Conservation (phyloP, 2,888 invertebrate genomes). For the Chymomyza procnemis region DNA sequence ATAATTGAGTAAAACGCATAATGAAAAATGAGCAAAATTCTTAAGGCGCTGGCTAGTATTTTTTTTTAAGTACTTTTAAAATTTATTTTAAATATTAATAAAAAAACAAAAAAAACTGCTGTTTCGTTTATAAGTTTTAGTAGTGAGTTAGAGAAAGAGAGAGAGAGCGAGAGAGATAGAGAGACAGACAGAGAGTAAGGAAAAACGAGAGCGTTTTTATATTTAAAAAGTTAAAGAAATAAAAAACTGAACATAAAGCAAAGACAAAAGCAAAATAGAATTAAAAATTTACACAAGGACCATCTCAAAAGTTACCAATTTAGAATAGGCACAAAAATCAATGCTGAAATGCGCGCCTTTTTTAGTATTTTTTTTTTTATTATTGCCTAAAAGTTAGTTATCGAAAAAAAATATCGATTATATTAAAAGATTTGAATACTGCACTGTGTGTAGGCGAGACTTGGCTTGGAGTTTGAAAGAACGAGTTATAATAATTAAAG, state of each 20-base stretch:
- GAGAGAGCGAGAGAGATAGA: slow-evolving; percentile 31
- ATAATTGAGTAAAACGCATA: slow-evolving; percentile 15
- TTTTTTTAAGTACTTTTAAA: no score
- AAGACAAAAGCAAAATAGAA: slow-evolving; percentile 29
- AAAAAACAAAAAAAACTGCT: background rate
- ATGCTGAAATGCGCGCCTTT: background rate
- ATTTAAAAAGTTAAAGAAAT: slow-evolving; percentile 14
- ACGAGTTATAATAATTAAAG: background rate
- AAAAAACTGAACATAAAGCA: slow-evolving; percentile 11
- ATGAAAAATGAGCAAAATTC: slow-evolving; percentile 14
- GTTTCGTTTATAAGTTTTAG: background rate
- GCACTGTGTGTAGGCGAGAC: background rate
- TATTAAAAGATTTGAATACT: background rate
- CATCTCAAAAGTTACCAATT: slow-evolving; percentile 95
- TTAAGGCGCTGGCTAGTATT: slow-evolving; percentile 1
- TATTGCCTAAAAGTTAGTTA: slow-evolving; percentile 4
- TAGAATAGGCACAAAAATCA: slow-evolving; percentile 59
- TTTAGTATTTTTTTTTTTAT: background rate
- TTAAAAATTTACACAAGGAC: slow-evolving; percentile 84
- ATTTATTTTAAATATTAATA: background rate
- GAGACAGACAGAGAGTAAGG: slow-evolving; percentile 5
- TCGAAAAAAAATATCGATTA: background rate
- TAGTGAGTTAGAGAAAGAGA: background rate
- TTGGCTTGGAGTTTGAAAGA: background rate
- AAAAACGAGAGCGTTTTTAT: slow-evolving; percentile 5